A percentile compares a stretch with the other conserved stretches of the same genome.
These are phyloP conservation scores for Andricus curvator DNA, from an alignment of 2,888 invertebrate genomes.

Conservation along the genomic window DNA sequence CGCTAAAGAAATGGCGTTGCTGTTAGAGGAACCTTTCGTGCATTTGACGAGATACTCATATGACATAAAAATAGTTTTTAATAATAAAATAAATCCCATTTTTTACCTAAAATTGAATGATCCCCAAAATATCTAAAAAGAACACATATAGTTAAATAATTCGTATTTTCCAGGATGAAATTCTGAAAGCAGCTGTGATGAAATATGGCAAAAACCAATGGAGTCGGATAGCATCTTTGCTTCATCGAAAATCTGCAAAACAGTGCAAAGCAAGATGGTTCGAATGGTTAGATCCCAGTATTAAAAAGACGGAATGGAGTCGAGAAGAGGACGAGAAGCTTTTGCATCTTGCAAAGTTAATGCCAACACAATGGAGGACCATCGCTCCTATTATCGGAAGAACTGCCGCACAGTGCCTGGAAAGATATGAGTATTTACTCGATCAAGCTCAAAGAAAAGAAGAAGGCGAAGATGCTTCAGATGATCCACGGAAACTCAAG, in stretches of 20 bases:
- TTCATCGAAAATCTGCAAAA: constrained; percentile 99
- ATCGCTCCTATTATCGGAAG: constrained; percentile 99
- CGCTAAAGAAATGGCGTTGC: too few species aligned
- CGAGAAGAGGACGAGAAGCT: constrained; percentile 99
- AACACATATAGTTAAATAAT: background rate
- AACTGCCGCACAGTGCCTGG: constrained; percentile 98
- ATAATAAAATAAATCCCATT: too few species aligned
- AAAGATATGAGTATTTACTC: constrained; percentile 97
- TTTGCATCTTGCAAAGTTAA: constrained; percentile 97
- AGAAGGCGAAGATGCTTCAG: constrained; percentile 93
- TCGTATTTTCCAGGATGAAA: constrained; percentile 91
- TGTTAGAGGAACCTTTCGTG: too few species aligned
- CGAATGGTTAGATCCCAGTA: constrained; percentile 99
- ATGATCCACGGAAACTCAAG: constrained; percentile 97
- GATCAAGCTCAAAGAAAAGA: constrained; percentile 99
- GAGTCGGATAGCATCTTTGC: constrained; percentile 98
- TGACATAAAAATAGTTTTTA: too few species aligned
- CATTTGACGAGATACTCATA: too few species aligned
- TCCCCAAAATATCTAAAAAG: too few species aligned
- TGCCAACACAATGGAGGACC: constrained; percentile 99
- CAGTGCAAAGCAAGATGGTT: constrained; percentile 99
- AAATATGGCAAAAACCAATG: constrained; percentile 99
- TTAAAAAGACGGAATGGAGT: constrained; percentile 99
- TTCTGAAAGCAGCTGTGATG: constrained; percentile 99
- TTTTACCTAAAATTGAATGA: too few species aligned